A percentile compares a stretch with the other conserved stretches of the same genome.
Conservation (phyloP, 2,888 invertebrate species). For the Metopia argyrocephala region DNA sequence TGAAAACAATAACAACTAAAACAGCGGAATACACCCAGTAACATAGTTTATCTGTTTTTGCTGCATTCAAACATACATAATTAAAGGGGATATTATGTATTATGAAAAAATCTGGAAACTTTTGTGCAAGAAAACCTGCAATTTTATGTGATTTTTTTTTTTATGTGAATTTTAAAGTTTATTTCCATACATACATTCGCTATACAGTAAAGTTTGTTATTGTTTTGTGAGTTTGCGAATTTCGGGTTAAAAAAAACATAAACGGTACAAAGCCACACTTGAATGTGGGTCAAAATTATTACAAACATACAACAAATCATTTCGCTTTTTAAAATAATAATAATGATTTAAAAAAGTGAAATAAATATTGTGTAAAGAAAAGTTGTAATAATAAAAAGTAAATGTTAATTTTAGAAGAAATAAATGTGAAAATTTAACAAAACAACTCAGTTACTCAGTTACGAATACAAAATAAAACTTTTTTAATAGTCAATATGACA, state of each 20-base stretch:
- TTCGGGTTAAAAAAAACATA: constrained; percentile 15
- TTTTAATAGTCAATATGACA: not conserved
- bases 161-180: not conserved
- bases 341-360: not conserved
- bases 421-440: not conserved
- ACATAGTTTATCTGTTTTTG: constrained; percentile 58
- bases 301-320: not conserved
- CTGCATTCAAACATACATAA: constrained; percentile 35
- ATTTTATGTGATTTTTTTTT: not conserved
- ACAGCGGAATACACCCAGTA: constrained; percentile 63
- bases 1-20: constrained; percentile 24
- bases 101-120: not conserved
- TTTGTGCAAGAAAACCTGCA: constrained; percentile 2
- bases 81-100: not conserved
- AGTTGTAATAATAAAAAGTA: not conserved
- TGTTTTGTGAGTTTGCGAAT: not conserved
- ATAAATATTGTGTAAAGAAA: not conserved
- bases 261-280: not conserved
- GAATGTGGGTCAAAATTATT: constrained; percentile 32
- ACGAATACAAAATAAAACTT: not conserved
- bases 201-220: not conserved
- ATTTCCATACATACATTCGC: not conserved
- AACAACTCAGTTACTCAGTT: not conserved
- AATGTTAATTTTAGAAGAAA: not conserved
- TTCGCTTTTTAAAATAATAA: not conserved